Evolutionary conservation across 2,888 invertebrate species (phyloP).

Genomic region (Xestia ashworthii): DNA sequence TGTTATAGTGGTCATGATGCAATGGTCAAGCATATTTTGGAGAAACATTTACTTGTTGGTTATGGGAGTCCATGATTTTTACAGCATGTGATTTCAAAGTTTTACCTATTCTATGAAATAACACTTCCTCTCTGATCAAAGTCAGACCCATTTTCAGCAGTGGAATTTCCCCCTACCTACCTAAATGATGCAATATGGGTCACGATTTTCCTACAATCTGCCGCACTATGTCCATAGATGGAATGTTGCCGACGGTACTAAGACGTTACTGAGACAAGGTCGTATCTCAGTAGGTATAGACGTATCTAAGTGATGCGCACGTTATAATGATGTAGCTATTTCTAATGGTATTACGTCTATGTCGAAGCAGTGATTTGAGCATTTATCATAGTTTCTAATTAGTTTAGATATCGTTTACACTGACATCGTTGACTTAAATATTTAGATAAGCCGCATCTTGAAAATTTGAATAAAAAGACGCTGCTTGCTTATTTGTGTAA

Average conservation of each 20-base stretch:
- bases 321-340: constrained; percentile 18
- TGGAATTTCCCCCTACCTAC: not conserved
- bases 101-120: not conserved
- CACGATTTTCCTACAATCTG: constrained; percentile 3
- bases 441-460: not conserved
- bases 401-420: constrained; percentile 25
- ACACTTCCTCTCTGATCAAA: not conserved
- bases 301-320: constrained; percentile 15
- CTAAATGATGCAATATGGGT: constrained; percentile 4
- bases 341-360: constrained; percentile 5
- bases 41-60: not conserved
- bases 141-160: not conserved
- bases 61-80: not conserved
- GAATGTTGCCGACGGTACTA: constrained; percentile 2
- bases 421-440: not conserved
- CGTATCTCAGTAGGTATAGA: constrained; percentile 26
- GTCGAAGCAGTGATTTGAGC: constrained; percentile 51
- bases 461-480: not conserved
- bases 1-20: too few relatives aligned
- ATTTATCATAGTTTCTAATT: constrained; percentile 39
- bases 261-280: constrained; percentile 26
- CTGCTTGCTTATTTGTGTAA: not conserved
- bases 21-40: too few relatives aligned
- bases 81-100: not conserved
- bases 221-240: not conserved